Conservation (phyloP, 30 jellyfish, hydroid and myxozoan genomes). For the Aurelia coerulea region DNA sequence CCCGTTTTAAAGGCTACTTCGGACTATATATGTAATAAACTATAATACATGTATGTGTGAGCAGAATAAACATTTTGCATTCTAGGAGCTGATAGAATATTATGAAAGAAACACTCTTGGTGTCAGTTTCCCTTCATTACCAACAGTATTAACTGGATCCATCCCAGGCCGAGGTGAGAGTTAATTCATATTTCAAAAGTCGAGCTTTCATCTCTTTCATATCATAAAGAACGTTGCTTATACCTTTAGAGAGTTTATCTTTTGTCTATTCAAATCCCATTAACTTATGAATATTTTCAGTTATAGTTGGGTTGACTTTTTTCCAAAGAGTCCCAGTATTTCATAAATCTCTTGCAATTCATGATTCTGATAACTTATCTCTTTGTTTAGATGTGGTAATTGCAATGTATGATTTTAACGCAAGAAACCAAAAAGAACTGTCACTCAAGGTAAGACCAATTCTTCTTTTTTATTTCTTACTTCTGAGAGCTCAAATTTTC, state of each 20-base stretch:
- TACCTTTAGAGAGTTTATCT: no score
- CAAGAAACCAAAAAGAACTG: conserved; percentile 79
- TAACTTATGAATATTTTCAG: no score
- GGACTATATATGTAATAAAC: no score
- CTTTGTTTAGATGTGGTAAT: conserved; percentile 43
- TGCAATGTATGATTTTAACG: conserved; percentile 65
- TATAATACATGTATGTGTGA: no score
- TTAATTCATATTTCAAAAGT: not conserved
- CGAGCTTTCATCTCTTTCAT: no score
- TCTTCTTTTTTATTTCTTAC: not conserved
- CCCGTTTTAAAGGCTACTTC: no score
- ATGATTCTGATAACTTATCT: not conserved
- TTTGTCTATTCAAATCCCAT: no score
- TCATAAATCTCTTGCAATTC: not conserved
- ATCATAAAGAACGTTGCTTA: no score
- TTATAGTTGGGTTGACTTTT: no score
- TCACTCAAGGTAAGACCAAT: conserved; percentile 61
- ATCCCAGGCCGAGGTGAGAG: conserved; percentile 61
- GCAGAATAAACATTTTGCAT: not conserved
- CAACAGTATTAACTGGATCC: conserved; percentile 74
- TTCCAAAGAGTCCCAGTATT: no score
- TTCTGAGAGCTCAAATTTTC: no score
- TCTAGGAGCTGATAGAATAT: conserved; percentile 73
- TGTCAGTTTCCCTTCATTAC: conserved; percentile 86
- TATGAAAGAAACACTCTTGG: conserved; percentile 80